phyloP scores from a whole-genome alignment of 2,797 vertebrate genomes.

The Hemitrygon akajei region DNA sequence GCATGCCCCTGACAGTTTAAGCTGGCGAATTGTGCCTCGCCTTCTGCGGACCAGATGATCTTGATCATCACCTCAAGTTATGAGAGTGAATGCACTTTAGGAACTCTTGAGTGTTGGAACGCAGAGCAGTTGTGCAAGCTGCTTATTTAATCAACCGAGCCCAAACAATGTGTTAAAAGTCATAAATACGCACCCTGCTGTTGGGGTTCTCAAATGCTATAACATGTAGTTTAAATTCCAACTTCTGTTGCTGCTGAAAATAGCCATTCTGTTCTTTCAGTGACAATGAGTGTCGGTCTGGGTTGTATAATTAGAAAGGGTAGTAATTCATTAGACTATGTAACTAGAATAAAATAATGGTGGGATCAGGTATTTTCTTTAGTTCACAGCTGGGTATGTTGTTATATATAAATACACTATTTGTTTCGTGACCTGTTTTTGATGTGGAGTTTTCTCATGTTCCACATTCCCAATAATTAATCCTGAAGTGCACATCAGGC shows the following conservation, averaged over 20 bases:
- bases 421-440: not conserved
- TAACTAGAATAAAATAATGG: not conserved
- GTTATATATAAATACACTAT: not conserved
- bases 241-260: not conserved
- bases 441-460: not conserved
- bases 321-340: not conserved
- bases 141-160: not conserved
- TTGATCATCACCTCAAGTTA: not conserved
- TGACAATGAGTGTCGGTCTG: not conserved
- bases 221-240: not conserved
- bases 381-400: not conserved
- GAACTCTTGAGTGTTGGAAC: not conserved
- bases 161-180: not conserved
- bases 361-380: not conserved
- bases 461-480: not conserved
- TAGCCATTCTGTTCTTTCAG: too few relatives aligned
- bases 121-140: not conserved
- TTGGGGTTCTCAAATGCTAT: not conserved
- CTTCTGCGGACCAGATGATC: not conserved
- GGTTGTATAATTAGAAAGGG: not conserved
- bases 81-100: conserved; percentile 2
- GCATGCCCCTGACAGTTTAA: not conserved
- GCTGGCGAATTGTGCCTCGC: not conserved
- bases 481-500: not conserved
- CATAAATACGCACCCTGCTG: not conserved